Conservation (phyloP, 2,888 invertebrate genomes). For the Latheticus oryzae region DNA sequence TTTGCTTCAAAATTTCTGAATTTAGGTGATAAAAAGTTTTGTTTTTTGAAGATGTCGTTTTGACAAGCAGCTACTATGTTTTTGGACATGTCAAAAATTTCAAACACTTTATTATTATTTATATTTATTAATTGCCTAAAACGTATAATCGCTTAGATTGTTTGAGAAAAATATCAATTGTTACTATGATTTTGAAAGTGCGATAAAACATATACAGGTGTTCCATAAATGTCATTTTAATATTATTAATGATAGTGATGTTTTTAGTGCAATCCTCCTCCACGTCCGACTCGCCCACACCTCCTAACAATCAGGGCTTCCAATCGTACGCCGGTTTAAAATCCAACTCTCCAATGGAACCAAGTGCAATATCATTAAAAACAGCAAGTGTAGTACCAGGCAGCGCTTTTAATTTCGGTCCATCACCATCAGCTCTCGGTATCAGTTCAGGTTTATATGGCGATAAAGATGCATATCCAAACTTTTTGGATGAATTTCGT, state of each 20-base stretch:
- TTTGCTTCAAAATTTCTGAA: too few species aligned
- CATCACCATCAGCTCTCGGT: slow-evolving; percentile 72
- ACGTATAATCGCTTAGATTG: too few species aligned
- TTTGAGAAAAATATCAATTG: too few species aligned
- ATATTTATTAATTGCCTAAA: too few species aligned
- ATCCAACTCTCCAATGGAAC: slow-evolving; percentile 57
- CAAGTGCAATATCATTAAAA: slow-evolving; percentile 72
- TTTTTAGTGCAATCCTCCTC: slow-evolving; percentile 37
- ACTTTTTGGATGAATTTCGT: slow-evolving; percentile 77
- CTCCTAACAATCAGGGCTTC: slow-evolving; percentile 66
- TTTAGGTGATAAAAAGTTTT: too few species aligned
- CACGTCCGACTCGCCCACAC: slow-evolving; percentile 42
- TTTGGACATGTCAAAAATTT: too few species aligned
- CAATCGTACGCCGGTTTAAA: slow-evolving; percentile 72
- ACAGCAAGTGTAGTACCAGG: slow-evolving; percentile 80
- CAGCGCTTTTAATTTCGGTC: slow-evolving; percentile 87
- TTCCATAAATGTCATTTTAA: too few species aligned
- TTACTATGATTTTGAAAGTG: too few species aligned
- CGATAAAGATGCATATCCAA: slow-evolving; percentile 75
- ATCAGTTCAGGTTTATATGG: slow-evolving; percentile 70
- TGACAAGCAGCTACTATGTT: too few species aligned
- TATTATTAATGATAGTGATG: slow-evolving; percentile 12
- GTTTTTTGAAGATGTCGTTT: too few species aligned
- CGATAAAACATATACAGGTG: too few species aligned
- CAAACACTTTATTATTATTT: too few species aligned